Evolutionary conservation across 2,113 vertebrate genomes (phyloP).

Genomic region (Rattus norvegicus): GRCr8 NC_086030.1:41944001-41944500

Average conservation of each 20-base stretch:
- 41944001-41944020: not conserved
- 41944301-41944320: not conserved
- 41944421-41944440: not conserved
- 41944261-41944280: rapidly evolving
- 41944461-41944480: not conserved
- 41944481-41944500: slow-evolving; percentile 62
- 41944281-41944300: not conserved
- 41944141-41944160: no score
- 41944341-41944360: slow-evolving; percentile 21
- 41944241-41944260: not conserved
- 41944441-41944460: slow-evolving; percentile 30
- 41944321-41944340: not conserved
- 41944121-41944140: not conserved
- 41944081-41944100: not conserved
- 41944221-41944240: not conserved
- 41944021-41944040: not conserved
- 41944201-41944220: not conserved
- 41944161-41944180: not conserved
- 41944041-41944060: no score
- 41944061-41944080: not conserved
- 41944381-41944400: not conserved
- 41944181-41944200: no score
- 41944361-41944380: slow-evolving; percentile 14
- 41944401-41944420: not conserved
- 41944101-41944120: not conserved